Conservation (phyloP, 1,140 invertebrate genomes). For the Drosophila orena region DNA sequence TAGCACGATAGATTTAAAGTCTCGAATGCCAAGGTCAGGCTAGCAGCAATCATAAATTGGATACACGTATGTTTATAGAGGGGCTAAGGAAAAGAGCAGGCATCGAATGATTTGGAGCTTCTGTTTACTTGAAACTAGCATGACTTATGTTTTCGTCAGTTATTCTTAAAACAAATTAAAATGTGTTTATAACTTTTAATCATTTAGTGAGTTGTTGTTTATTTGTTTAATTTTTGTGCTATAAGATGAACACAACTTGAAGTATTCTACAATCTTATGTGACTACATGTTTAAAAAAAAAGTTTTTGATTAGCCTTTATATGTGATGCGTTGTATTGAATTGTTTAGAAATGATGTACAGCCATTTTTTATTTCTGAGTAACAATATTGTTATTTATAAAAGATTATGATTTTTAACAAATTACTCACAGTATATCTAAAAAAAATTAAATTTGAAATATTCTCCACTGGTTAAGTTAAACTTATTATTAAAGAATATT, state of each 20-base stretch:
- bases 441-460: too few relatives aligned
- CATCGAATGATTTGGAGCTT: not conserved
- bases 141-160: not conserved
- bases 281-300: not conserved
- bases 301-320: not conserved
- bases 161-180: not conserved
- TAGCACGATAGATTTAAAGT: conserved; percentile 42
- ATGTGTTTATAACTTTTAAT: not conserved
- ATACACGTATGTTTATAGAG: conserved; percentile 19
- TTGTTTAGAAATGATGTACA: too few relatives aligned
- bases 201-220: not conserved
- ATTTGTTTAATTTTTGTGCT: not conserved
- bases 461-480: too few relatives aligned
- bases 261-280: not conserved
- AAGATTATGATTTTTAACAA: too few relatives aligned
- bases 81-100: not conserved
- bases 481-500: not conserved
- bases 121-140: too few relatives aligned
- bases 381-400: too few relatives aligned
- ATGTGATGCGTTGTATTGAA: not conserved
- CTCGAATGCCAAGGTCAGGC: conserved; percentile 64
- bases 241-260: not conserved
- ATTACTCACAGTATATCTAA: too few relatives aligned
- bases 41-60: conserved; percentile 35
- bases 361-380: too few relatives aligned